phyloP scores from a whole-genome alignment of 2,888 invertebrate genomes.

The Osmoderma eremita region DNA sequence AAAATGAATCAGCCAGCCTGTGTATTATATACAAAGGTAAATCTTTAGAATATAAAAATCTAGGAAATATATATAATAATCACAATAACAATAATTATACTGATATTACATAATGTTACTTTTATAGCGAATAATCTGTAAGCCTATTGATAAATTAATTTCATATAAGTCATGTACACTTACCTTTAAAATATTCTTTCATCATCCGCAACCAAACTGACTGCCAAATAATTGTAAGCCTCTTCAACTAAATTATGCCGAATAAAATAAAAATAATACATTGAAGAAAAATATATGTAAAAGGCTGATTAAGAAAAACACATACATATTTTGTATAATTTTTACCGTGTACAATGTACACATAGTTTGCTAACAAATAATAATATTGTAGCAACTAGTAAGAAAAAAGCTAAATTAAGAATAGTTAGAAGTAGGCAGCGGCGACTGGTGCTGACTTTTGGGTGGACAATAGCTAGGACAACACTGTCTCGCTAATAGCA shows the following conservation, averaged over 20 bases:
- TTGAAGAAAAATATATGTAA: background rate
- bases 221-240: constrained; percentile 20
- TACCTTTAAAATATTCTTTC: too few relatives aligned
- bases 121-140: background rate
- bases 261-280: constrained; percentile 9
- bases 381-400: background rate
- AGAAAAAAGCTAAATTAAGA: too few relatives aligned
- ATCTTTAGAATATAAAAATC: too few relatives aligned
- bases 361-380: constrained; percentile 3
- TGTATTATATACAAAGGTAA: too few relatives aligned
- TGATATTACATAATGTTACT: background rate
- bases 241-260: constrained; percentile 11
- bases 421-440: constrained; percentile 2
- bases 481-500: too few relatives aligned
- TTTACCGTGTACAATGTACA: constrained; percentile 33
- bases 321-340: constrained; percentile 29
- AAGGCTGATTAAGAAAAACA: constrained; percentile 28
- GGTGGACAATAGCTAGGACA: too few relatives aligned
- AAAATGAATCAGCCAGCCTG: too few relatives aligned
- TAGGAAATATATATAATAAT: too few relatives aligned
- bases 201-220: constrained; percentile 25
- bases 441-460: too few relatives aligned
- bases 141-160: background rate
- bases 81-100: too few relatives aligned
- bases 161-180: background rate